These are phyloP conservation scores for Mellivora capensis DNA, from an alignment of 2,113 vertebrate species.

Conservation along the genomic window DNA sequence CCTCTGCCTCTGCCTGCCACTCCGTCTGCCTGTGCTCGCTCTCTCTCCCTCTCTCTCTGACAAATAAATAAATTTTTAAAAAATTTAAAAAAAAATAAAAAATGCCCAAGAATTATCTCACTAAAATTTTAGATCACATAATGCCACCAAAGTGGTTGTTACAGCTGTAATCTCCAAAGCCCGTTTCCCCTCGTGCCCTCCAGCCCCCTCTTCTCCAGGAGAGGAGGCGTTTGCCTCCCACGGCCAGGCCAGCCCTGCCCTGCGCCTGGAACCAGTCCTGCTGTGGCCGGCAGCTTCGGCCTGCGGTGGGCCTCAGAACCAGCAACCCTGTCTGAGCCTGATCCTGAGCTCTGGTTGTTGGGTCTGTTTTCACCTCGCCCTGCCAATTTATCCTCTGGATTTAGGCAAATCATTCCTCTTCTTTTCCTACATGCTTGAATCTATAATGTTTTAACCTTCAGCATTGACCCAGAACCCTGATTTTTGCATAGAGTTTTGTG, in stretches of 20 bases:
- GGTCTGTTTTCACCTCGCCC: not conserved
- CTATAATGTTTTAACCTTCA: not conserved
- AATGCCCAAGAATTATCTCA: not conserved
- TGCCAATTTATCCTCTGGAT: not conserved
- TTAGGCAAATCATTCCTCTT: not conserved
- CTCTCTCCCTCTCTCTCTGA: too few relatives aligned
- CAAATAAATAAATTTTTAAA: too few relatives aligned
- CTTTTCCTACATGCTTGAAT: not conserved
- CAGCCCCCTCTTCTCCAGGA: too few relatives aligned
- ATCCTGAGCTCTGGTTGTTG: not conserved
- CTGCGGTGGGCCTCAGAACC: rapidly evolving
- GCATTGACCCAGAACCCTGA: not conserved
- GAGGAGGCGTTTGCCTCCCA: not conserved
- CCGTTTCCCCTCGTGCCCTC: not conserved
- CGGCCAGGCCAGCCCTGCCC: too few relatives aligned
- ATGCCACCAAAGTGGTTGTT: not conserved
- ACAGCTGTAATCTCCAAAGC: not conserved
- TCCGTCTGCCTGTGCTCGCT: too few relatives aligned
- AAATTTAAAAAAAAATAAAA: too few relatives aligned
- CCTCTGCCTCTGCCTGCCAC: too few relatives aligned
- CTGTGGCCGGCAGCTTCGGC: not conserved
- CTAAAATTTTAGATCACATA: not conserved
- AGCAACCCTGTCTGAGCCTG: not conserved
- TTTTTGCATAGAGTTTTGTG: not conserved
- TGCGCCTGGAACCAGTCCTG: not conserved